Conservation (phyloP, 2,888 invertebrate species). For the Orthonevra nobilis region DNA sequence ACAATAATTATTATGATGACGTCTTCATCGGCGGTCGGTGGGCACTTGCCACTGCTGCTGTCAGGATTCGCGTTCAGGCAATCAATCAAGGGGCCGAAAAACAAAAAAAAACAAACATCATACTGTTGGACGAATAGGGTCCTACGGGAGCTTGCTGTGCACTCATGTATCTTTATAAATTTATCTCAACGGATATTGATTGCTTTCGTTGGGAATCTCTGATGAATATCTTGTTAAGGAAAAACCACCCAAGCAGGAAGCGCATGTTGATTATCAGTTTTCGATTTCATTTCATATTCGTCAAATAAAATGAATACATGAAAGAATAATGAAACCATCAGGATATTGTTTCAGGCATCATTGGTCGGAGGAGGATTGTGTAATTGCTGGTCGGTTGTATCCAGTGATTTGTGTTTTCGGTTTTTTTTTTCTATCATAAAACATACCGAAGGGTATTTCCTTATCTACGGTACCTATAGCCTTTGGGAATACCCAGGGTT, state of each 20-base stretch:
- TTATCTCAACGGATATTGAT: slow-evolving; percentile 48
- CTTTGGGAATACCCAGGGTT: slow-evolving; percentile 31
- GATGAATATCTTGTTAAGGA: slow-evolving; percentile 40
- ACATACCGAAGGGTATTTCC: slow-evolving; percentile 23
- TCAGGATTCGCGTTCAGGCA: slow-evolving; percentile 47
- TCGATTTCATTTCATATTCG: slow-evolving; percentile 65
- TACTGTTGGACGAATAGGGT: not conserved
- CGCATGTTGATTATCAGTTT: slow-evolving; percentile 61
- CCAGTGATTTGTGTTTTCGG: slow-evolving; percentile 9
- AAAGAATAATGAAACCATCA: slow-evolving; percentile 33
- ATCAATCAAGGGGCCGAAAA: too few relatives aligned
- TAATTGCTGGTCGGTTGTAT: slow-evolving; percentile 19
- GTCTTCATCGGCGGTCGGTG: slow-evolving; percentile 9
- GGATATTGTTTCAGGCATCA: slow-evolving; percentile 47
- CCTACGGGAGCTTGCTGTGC: slow-evolving; percentile 1
- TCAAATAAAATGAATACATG: slow-evolving; percentile 51
- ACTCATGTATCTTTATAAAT: slow-evolving; percentile 34
- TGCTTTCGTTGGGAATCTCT: slow-evolving; percentile 27
- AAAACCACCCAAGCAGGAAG: slow-evolving; percentile 24
- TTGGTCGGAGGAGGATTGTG: slow-evolving; percentile 32
- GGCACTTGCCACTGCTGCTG: slow-evolving; percentile 10
- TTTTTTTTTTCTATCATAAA: slow-evolving; percentile 3
- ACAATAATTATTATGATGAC: slow-evolving; percentile 47
- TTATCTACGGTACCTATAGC: not conserved
- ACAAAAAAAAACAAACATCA: slow-evolving; percentile 22